These are phyloP conservation scores for Leucophora obtusa DNA, from an alignment of 2,888 invertebrate genomes.

Conservation along the genomic window DNA sequence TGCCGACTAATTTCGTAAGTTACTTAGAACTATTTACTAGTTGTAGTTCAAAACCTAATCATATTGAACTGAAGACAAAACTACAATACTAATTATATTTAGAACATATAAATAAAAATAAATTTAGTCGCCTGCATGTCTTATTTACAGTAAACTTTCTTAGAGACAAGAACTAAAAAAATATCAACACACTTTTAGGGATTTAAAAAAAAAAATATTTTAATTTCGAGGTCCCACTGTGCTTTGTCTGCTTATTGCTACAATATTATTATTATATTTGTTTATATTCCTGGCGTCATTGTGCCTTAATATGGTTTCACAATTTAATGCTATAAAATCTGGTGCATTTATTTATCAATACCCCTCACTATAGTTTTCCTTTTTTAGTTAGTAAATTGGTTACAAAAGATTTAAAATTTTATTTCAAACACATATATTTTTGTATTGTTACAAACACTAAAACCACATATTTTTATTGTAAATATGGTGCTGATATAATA, in stretches of 20 bases:
- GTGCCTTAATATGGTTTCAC: slow-evolving; percentile 62
- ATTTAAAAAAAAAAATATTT: no score
- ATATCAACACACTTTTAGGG: no score
- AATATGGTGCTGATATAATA: slow-evolving; percentile 35
- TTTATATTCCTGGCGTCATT: slow-evolving; percentile 52
- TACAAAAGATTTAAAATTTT: slow-evolving; percentile 23
- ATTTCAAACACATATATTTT: slow-evolving; percentile 9
- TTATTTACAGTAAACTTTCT: no score
- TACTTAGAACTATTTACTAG: no score
- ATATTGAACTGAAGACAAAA: no score
- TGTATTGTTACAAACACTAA: background rate
- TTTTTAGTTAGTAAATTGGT: slow-evolving; percentile 50
- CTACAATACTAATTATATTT: no score
- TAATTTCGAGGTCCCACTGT: background rate
- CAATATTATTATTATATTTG: slow-evolving; percentile 5
- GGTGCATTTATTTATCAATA: slow-evolving; percentile 62
- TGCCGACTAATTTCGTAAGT: no score
- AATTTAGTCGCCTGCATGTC: no score
- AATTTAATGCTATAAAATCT: slow-evolving; percentile 64
- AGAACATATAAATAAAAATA: no score
- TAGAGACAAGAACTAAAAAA: no score
- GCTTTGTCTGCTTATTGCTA: background rate
- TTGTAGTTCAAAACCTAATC: no score
- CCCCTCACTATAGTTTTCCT: slow-evolving; percentile 46
- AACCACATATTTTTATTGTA: slow-evolving; percentile 11